Conservation (phyloP, 1,140 invertebrate species). For the Danaus plexippus region DNA sequence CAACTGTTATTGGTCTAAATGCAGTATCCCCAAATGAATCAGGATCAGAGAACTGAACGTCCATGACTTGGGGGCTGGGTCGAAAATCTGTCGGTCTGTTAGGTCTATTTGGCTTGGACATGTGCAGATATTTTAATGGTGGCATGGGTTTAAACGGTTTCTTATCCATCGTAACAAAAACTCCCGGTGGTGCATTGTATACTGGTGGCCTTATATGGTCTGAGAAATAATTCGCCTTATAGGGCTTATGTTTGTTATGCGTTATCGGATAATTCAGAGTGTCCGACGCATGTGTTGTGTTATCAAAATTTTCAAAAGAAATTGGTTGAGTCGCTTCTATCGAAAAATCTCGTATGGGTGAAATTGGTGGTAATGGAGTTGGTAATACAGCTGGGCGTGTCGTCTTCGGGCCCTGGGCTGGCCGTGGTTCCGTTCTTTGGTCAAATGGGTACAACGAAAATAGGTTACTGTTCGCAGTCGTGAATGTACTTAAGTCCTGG, state of each 20-base stretch:
- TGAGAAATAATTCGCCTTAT: constrained; percentile 45
- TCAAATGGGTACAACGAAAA: constrained; percentile 31
- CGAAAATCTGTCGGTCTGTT: constrained; percentile 49
- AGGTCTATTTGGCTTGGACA: constrained; percentile 34
- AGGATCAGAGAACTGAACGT: constrained; percentile 39
- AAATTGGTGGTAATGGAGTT: constrained; percentile 36
- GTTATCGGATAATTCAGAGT: constrained; percentile 28
- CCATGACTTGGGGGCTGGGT: constrained; percentile 58
- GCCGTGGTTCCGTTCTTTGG: constrained; percentile 31
- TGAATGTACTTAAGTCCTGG: constrained; percentile 22
- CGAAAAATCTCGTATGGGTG: constrained; percentile 27
- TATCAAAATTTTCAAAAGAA: constrained; percentile 26
- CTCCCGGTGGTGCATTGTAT: constrained; percentile 59
- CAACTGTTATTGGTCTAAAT: constrained; percentile 54
- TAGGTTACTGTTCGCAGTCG: constrained; percentile 22
- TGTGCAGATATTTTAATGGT: constrained; percentile 44
- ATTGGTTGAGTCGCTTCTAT: constrained; percentile 28
- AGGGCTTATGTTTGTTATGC: constrained; percentile 37
- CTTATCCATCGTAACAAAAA: constrained; percentile 64
- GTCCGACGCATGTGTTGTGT: constrained; percentile 31
- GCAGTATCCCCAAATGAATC: constrained; percentile 44
- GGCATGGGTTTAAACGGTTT: constrained; percentile 67
- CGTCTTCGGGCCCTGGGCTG: constrained; percentile 30
- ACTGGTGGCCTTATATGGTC: constrained; percentile 55
- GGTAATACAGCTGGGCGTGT: constrained; percentile 50